Percentiles rank a stretch among this genome's conserved stretches.
phyloP scores from a whole-genome alignment of 2,113 vertebrate genomes.

The Microcebus tavaratra region DNA sequence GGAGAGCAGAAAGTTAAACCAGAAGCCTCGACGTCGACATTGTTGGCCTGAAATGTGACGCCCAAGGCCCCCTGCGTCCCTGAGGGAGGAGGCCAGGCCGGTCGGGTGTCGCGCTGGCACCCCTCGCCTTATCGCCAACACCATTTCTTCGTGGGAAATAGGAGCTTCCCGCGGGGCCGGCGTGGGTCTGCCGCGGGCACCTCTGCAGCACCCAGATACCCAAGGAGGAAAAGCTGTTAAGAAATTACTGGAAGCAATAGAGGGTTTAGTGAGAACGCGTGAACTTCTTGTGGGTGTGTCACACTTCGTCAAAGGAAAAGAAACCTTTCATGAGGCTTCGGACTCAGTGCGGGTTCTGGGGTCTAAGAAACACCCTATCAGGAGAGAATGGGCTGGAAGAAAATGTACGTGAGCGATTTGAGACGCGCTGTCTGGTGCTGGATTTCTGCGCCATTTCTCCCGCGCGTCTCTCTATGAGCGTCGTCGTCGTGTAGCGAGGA shows the following conservation, averaged over 20 bases:
- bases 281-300: not conserved
- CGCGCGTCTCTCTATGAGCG: too few species aligned
- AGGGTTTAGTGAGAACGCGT: not conserved
- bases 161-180: not conserved
- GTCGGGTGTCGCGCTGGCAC: not conserved
- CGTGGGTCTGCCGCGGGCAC: not conserved
- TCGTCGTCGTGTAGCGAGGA: rapidly evolving
- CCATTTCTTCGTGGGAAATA: not conserved
- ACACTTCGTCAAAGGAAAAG: not conserved
- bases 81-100: not conserved
- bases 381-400: too few species aligned
- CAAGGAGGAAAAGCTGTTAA: not conserved
- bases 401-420: too few species aligned
- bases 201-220: too few species aligned
- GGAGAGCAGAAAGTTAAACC: not conserved
- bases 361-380: too few species aligned
- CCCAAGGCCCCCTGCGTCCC: not conserved
- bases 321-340: not conserved
- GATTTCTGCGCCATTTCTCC: too few species aligned
- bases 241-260: not conserved
- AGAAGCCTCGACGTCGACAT: not conserved
- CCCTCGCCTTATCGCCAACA: not conserved
- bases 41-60: too few species aligned
- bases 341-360: too few species aligned
- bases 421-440: too few species aligned